phyloP scores from a whole-genome alignment of 1,140 invertebrate species.

The Campoletis sonorensis region DNA sequence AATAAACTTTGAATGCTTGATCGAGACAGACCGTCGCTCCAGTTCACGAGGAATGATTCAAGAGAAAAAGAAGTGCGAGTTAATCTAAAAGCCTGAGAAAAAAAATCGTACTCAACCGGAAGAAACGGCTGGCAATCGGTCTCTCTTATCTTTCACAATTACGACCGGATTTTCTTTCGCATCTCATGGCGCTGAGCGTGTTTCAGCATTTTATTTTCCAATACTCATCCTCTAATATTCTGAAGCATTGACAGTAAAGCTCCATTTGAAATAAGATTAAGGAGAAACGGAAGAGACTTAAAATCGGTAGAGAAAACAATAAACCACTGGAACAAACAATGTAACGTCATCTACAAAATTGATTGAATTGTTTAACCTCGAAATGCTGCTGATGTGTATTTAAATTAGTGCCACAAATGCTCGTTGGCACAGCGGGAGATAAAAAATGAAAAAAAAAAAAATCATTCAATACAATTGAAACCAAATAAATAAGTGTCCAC shows the following conservation, averaged over 20 bases:
- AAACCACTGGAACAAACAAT: too few species aligned
- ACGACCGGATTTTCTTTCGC: background rate
- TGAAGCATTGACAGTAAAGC: too few species aligned
- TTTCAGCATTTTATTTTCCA: background rate
- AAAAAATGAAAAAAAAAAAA: background rate
- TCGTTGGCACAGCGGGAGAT: background rate
- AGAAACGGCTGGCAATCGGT: constrained; percentile 5
- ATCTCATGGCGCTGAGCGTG: background rate
- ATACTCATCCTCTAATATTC: too few species aligned
- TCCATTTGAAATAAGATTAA: too few species aligned
- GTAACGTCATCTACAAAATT: too few species aligned
- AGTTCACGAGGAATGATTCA: constrained; percentile 13
- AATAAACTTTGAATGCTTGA: background rate
- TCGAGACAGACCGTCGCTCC: background rate
- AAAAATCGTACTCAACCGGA: background rate
- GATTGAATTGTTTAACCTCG: too few species aligned
- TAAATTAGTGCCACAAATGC: too few species aligned
- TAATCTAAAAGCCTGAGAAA: background rate
- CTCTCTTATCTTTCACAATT: background rate
- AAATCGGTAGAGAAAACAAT: too few species aligned
- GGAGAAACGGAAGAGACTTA: too few species aligned
- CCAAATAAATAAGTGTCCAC: background rate
- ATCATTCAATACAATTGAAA: background rate
- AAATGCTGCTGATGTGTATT: too few species aligned
- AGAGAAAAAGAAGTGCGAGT: background rate